A percentile compares a stretch with the other conserved stretches of the same genome.
Conservation (phyloP, 2,797 vertebrate genomes). For the Chelon labrosus region DNA sequence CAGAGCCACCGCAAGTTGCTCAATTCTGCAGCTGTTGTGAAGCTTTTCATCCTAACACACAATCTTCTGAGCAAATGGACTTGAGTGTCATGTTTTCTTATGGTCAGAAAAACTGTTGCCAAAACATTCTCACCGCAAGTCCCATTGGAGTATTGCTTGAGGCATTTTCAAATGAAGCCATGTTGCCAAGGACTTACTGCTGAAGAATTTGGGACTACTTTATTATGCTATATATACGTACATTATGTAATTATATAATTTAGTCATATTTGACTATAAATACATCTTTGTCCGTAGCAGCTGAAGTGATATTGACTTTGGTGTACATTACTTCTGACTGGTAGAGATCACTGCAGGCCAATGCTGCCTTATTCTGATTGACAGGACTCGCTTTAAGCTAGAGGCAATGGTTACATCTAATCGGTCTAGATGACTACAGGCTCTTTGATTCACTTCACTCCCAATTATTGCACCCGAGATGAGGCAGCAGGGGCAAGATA, state of each 20-base stretch:
- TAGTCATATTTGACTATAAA: background rate
- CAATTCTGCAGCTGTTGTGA: background rate
- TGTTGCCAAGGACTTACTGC: background rate
- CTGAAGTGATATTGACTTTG: conserved; percentile 17
- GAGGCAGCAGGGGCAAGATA: conserved; percentile 21
- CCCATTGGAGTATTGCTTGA: background rate
- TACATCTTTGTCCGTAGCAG: conserved; percentile 19
- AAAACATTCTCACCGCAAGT: background rate
- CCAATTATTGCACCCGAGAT: conserved; percentile 41
- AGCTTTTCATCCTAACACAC: background rate
- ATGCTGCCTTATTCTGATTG: conserved; percentile 40
- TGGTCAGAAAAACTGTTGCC: background rate
- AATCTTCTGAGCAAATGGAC: background rate
- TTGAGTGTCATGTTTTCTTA: background rate
- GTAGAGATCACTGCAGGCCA: conserved; percentile 20
- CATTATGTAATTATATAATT: background rate
- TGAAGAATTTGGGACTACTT: background rate
- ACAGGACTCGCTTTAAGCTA: conserved; percentile 45
- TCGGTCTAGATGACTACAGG: conserved; percentile 41
- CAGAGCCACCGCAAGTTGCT: background rate
- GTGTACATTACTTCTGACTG: conserved; percentile 37
- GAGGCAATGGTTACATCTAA: conserved; percentile 49
- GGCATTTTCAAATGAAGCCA: background rate
- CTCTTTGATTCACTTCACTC: conserved; percentile 38
- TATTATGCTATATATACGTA: no score